Conservation (phyloP, 2,888 invertebrate genomes). For the Microctonus hyperodae region DNA sequence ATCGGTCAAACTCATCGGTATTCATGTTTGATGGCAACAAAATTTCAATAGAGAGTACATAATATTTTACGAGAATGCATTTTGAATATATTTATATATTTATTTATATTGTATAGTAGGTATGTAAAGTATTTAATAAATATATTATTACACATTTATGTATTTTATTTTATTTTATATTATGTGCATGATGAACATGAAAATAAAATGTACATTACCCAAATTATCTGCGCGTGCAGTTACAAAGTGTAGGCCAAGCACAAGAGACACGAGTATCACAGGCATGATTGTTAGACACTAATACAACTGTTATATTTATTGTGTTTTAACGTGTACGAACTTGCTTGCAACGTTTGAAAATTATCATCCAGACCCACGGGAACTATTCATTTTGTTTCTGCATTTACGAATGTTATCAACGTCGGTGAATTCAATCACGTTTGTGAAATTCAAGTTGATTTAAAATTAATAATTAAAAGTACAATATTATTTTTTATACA, state of each 20-base stretch:
- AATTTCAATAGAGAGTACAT: slow-evolving; percentile 15
- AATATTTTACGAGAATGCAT: not conserved
- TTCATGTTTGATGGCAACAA: slow-evolving; percentile 3
- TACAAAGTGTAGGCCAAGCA: slow-evolving; percentile 40
- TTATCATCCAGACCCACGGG: slow-evolving; percentile 40
- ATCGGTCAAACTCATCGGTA: slow-evolving; percentile 11
- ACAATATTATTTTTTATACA: not conserved
- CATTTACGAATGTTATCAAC: not conserved
- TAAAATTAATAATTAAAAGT: not conserved
- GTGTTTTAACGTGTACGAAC: not conserved
- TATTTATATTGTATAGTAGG: not conserved
- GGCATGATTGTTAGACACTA: slow-evolving; percentile 36
- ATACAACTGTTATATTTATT: slow-evolving; percentile 31
- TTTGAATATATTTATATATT: not conserved
- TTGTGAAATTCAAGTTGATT: slow-evolving; percentile 7
- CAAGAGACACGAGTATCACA: slow-evolving; percentile 39
- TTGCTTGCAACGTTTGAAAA: slow-evolving; percentile 28
- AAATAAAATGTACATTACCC: slow-evolving; percentile 43
- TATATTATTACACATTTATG: too few species aligned
- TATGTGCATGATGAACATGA: not conserved
- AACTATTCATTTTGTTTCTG: slow-evolving; percentile 36
- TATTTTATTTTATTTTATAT: not conserved
- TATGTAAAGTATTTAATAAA: not conserved
- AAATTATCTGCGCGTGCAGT: slow-evolving; percentile 48
- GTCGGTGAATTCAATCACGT: not conserved